Conservation (phyloP, 2,888 invertebrate species). For the Lucinisca nassula region DNA sequence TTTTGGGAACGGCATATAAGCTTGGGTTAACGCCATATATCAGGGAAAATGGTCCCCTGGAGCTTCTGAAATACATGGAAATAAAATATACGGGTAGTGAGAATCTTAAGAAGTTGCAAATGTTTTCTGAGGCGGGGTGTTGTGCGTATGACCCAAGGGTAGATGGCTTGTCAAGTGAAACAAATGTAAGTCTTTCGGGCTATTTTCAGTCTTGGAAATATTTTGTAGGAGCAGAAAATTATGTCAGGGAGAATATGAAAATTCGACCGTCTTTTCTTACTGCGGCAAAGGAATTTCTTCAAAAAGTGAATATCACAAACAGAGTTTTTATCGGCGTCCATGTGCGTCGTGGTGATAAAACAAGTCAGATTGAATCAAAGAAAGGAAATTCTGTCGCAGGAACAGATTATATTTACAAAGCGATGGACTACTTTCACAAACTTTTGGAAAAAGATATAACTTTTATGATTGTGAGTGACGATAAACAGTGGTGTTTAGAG, state of each 20-base stretch:
- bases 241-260: conserved; percentile 58
- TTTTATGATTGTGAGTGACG: conserved; percentile 70
- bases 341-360: conserved; percentile 72
- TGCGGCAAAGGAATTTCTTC: conserved; percentile 40
- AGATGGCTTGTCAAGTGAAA: conserved; percentile 38
- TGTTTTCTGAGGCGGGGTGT: conserved; percentile 43
- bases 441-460: conserved; percentile 37
- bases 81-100: background rate
- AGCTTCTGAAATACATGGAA: conserved; percentile 41
- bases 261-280: conserved; percentile 50
- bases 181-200: conserved; percentile 66
- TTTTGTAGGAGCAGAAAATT: conserved; percentile 54
- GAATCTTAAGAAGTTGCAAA: conserved; percentile 27
- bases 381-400: conserved; percentile 72
- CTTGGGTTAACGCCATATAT: conserved; percentile 66
- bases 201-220: conserved; percentile 77
- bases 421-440: conserved; percentile 64
- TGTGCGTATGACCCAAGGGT: conserved; percentile 50
- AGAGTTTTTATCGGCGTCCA: conserved; percentile 68
- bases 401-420: conserved; percentile 50
- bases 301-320: conserved; percentile 12
- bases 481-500: conserved; percentile 59
- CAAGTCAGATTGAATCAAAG: conserved; percentile 6
- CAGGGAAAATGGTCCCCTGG: conserved; percentile 16
- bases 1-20: conserved; percentile 54